Evolutionary conservation across 2,888 invertebrate species (phyloP).

Genomic region (Dicycla oo): DNA sequence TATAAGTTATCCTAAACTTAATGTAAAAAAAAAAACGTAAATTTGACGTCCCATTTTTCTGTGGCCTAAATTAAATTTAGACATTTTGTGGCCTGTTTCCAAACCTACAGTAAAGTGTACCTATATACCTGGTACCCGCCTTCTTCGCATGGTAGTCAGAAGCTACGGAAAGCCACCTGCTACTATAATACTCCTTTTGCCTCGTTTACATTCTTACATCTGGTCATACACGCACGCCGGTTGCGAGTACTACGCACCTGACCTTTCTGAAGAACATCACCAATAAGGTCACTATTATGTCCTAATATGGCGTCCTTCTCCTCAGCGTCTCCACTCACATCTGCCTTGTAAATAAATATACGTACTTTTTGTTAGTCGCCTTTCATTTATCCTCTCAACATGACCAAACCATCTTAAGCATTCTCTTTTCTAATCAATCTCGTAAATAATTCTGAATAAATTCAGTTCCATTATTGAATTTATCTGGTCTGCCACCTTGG

Average conservation of each 20-base stretch:
- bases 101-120: not conserved
- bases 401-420: not conserved
- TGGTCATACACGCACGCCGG: not conserved
- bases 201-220: not conserved
- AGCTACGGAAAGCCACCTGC: not conserved
- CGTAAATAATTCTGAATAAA: not conserved
- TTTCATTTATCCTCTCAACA: not conserved
- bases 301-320: not conserved
- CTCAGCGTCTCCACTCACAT: not conserved
- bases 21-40: no score
- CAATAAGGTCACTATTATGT: not conserved
- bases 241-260: not conserved
- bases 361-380: not conserved
- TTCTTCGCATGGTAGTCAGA: not conserved
- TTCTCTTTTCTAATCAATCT: not conserved
- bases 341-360: no score
- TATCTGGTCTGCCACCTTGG: no score
- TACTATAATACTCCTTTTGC: not conserved
- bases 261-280: not conserved
- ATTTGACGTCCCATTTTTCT: not conserved
- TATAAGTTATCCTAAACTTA: not conserved
- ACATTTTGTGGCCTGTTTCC: not conserved
- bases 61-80: not conserved
- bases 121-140: not conserved
- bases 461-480: not conserved